Evolutionary conservation across 2,113 vertebrate species (phyloP).

Genomic region (Syngnathus typhle): DNA sequence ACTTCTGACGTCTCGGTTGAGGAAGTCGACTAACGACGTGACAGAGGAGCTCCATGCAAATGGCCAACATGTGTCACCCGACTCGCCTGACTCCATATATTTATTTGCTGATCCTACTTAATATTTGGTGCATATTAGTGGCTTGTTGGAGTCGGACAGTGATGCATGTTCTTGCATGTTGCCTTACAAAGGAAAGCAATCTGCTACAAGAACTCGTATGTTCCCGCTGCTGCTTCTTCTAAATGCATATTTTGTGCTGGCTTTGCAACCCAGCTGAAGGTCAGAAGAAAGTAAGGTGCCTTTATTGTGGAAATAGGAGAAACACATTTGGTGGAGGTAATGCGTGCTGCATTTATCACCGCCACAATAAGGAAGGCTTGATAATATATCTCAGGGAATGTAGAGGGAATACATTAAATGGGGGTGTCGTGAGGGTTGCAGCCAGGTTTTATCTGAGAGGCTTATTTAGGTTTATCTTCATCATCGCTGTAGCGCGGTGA

Average conservation of each 20-base stretch:
- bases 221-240: constrained; percentile 60
- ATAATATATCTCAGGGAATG: constrained; percentile 62
- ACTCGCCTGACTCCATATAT: constrained; percentile 59
- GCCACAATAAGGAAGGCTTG: constrained; percentile 59
- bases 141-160: constrained; percentile 71
- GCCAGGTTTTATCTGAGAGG: constrained; percentile 39
- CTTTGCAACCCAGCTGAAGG: constrained; percentile 73
- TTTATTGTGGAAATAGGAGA: constrained; percentile 66
- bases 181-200: constrained; percentile 73
- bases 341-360: constrained; percentile 67
- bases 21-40: constrained; percentile 63
- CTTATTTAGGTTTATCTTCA: constrained; percentile 52
- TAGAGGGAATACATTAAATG: constrained; percentile 50
- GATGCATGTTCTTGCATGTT: constrained; percentile 71
- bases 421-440: constrained; percentile 51
- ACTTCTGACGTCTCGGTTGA: constrained; percentile 51
- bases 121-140: constrained; percentile 71
- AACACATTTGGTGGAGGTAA: constrained; percentile 63
- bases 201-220: constrained; percentile 55
- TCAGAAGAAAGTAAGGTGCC: constrained; percentile 65
- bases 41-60: constrained; percentile 66
- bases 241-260: constrained; percentile 79
- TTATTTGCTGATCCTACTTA: constrained; percentile 76
- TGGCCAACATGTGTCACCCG: constrained; percentile 66
- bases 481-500: constrained; percentile 38